These are phyloP conservation scores for Polymixis lichenea DNA, from an alignment of 2,888 invertebrate species.

Conservation along the genomic window DNA sequence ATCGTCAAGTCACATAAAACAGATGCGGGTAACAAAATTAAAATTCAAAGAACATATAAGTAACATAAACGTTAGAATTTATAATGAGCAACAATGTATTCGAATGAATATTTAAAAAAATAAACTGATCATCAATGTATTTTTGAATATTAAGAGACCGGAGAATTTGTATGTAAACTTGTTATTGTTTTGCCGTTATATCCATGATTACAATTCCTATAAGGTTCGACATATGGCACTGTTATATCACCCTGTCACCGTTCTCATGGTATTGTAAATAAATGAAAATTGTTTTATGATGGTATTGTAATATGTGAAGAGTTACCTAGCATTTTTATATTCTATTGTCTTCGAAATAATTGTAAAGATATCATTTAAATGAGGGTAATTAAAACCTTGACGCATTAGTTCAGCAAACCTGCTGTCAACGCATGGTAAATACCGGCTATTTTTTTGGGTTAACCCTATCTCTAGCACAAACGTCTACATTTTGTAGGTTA, in stretches of 20 bases:
- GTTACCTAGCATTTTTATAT: neutral
- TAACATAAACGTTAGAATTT: constrained; percentile 6
- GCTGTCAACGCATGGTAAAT: too few species aligned
- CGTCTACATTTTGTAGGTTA: neutral
- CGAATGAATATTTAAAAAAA: constrained; percentile 2
- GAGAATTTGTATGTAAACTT: neutral
- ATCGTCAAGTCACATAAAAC: neutral
- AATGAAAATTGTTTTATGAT: constrained; percentile 11
- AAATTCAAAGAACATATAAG: constrained; percentile 23
- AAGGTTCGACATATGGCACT: constrained; percentile 28
- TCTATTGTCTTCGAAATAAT: neutral
- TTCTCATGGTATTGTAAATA: constrained; percentile 29
- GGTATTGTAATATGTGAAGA: constrained; percentile 7
- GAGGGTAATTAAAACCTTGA: neutral
- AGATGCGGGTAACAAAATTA: constrained; percentile 8
- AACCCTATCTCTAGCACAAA: too few species aligned
- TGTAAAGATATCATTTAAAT: neutral
- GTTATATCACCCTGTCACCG: constrained; percentile 35
- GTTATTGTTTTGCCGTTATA: constrained; percentile 29
- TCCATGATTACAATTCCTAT: constrained; percentile 9
- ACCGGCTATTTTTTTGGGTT: neutral
- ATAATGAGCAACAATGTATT: constrained; percentile 6
- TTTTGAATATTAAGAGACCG: constrained; percentile 4
- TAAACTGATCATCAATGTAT: constrained; percentile 10
- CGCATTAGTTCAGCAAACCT: too few species aligned